Evolutionary conservation across 2,113 vertebrate genomes (phyloP).

Genomic region (Paramormyrops kingsleyae): DNA sequence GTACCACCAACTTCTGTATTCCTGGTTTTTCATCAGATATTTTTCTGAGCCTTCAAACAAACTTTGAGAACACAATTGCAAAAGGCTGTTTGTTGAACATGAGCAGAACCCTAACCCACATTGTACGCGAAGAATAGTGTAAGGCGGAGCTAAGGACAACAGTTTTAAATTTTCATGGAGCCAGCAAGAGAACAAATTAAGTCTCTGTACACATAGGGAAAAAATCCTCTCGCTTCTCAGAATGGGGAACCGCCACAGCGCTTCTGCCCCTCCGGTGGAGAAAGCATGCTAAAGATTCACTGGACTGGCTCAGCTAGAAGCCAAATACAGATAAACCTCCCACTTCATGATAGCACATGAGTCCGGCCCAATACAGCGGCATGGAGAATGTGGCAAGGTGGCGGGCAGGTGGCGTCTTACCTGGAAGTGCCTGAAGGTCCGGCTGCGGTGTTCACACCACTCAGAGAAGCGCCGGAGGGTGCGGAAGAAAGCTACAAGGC

Average conservation of each 20-base stretch:
- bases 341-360: not conserved
- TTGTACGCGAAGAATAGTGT: not conserved
- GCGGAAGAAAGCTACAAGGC: slow-evolving; percentile 73
- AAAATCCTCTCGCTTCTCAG: not conserved
- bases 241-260: not conserved
- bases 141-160: not conserved
- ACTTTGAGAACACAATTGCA: not conserved
- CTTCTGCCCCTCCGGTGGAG: not conserved
- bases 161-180: not conserved
- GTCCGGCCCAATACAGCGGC: not conserved
- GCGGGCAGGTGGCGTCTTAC: slow-evolving; percentile 48
- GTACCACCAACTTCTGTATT: not conserved
- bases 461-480: slow-evolving; percentile 70
- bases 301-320: not conserved
- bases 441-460: slow-evolving; percentile 63
- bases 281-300: not conserved
- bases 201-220: not conserved
- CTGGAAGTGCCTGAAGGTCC: slow-evolving; percentile 79
- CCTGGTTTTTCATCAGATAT: not conserved
- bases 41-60: not conserved
- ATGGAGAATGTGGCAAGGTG: not conserved
- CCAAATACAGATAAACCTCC: not conserved
- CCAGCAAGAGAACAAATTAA: not conserved
- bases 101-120: not conserved
- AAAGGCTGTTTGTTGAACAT: not conserved